Base-by-base conservation (phyloP, 2,113 vertebrate genomes). In the Herpetotheres cachinnans region DNA sequence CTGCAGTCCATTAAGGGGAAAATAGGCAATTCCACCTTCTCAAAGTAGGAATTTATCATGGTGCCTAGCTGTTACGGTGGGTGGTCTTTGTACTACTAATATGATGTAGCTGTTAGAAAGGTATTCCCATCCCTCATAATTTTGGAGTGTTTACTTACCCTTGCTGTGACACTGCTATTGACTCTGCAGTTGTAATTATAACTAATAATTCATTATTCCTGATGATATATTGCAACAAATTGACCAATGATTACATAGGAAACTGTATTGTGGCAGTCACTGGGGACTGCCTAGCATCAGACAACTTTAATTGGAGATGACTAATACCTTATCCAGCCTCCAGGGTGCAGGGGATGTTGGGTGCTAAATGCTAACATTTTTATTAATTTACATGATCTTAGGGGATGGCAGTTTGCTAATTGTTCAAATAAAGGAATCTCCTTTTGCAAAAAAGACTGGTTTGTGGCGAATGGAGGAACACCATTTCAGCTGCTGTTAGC, bases 101-200 rank as follows among this genome's bases (percentile, higher is more conserved):
- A 63, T 8, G 9, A 61, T 79, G 86, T 82, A 49, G 79, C 63
- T 66, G 72, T 82, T 90, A 90, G n/a, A 81, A 86, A 91, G 61
- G 36, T 96, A 74, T 96, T 95, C 93, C 81, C 63, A 93, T 91
- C 52, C 47, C 50, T 96, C 93, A 78, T 92, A 66, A 92, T 87
- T 97, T 90, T 94, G 86, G 91, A 69, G 32, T 95, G 91, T 97
- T 98, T 98, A 74, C 74, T 96, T 97, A 97, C 90, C 96, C 96
- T 97, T 95, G 83, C 95, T 97, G 93, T 72, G 93, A 96, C 96
- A 97, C 62, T 55, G 65, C 65, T 92, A 56, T 97, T 97, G 94
- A 96, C 92, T 94, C 90, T 95, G 71, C 56, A 91, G 79, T 76
- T 94, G 65, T 88, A 96, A 97, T 98, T 97, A 73, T 55, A 90